Evolutionary conservation across 1,140 invertebrate species (phyloP), one percentile per base, ranked within the genome.

Genomic region (Polyergus mexicanus): DNA sequence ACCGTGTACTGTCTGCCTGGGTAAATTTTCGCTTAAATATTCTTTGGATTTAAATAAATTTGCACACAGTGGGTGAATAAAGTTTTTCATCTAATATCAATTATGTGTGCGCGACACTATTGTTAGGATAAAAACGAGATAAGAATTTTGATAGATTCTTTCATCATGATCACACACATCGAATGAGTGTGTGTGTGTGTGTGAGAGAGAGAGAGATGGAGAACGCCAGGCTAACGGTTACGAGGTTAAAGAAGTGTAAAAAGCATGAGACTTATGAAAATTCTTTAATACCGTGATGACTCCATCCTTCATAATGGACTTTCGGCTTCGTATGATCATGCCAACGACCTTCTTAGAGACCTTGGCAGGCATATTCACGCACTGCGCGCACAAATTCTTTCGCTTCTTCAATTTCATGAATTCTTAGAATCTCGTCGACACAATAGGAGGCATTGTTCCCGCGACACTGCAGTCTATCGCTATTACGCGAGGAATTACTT

Each of bases 301-400:
- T 89, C 96, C 96, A 95, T 97, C 97, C 95, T 97, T 97, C 90
- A 96, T 96, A 90, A 97, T 97, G 92, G 96, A 96, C 93, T 97
- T 97, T 93, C 97, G 95, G 93, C 96, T 97, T 92, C 97, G 95
- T 93, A 97, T 97, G 90, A 97, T 97, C 95, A 97, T 97, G 87
- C 97, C 96, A 87, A 95, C 95, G 89, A 96, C 95, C 93, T 96
- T 96, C 91, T 96, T 96, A 19, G 95, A 96, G 90, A 96, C 95
- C 94, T 96, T 96, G 89, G 95, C 95, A 91, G 95, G 95, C 95
- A 96, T 96, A 94, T 94, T 96, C 92, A 95, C 92, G 94, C 94
- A 95, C 93, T 95, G 94, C 90, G 94, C 94, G 94, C 94, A 95
- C 88, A 94, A 89, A 90, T 90, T 95, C 91, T 95, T 95, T 89